Percentiles rank a stretch among this genome's conserved stretches.
Evolutionary conservation across 2,888 invertebrate genomes (phyloP).

Genomic region (Drosophila planitibia): DNA sequence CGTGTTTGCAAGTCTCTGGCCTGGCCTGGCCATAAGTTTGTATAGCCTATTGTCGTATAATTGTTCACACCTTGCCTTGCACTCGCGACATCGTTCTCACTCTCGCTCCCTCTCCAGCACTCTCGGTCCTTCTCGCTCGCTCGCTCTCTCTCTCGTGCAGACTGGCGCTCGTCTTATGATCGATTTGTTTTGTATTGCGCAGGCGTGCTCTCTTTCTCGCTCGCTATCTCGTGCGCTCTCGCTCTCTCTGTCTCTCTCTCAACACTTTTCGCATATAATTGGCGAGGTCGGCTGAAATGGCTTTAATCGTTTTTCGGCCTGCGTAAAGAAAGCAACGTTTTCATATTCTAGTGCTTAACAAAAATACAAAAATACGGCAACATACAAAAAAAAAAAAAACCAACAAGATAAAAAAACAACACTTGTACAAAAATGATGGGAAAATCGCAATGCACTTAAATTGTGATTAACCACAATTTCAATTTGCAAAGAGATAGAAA

Average conservation of each 20-base stretch:
- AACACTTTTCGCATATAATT: constrained; percentile 83
- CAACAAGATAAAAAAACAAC: constrained; percentile 1
- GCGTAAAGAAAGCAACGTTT: constrained; percentile 77
- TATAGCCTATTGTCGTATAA: constrained; percentile 18
- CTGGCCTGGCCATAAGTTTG: constrained; percentile 17
- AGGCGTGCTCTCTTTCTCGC: constrained; percentile 35
- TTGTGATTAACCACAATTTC: constrained; percentile 54
- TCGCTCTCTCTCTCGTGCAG: constrained; percentile 3
- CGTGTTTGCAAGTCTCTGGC: neutral
- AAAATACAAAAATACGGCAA: neutral
- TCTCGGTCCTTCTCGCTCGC: neutral
- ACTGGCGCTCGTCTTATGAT: constrained; percentile 41
- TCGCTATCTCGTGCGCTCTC: constrained; percentile 1
- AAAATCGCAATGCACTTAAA: constrained; percentile 38
- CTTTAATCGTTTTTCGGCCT: constrained; percentile 82
- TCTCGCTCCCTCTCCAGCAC: neutral
- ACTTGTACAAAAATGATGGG: constrained; percentile 35
- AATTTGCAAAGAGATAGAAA: neutral
- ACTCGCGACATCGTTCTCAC: neutral
- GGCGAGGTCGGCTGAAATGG: constrained; percentile 81
- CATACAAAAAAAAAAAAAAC: constrained; percentile 2
- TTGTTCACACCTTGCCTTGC: constrained; percentile 54
- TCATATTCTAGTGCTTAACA: constrained; percentile 29
- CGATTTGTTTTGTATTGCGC: constrained; percentile 51
- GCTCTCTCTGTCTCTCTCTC: constrained; percentile 19